Base-by-base conservation (phyloP, 2,113 vertebrate species). In the Argyrosomus japonicus region DNA sequence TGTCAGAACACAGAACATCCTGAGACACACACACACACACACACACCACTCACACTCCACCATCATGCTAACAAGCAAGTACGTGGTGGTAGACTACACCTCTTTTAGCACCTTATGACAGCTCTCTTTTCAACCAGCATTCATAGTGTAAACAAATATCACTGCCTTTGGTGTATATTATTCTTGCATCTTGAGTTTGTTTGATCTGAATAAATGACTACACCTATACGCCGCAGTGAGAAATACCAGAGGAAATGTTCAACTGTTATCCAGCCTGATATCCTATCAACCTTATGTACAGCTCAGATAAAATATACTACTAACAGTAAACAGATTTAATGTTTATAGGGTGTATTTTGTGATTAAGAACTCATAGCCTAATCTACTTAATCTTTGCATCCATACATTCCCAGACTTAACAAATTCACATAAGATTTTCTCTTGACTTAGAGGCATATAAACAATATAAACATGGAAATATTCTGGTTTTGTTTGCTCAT, bases 11-110 rank as follows among this genome's bases (percentile, higher is more conserved):
- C 23, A 62, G 68, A 40, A 40, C 36, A 58, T 19, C 21, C 23
- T 77, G 65, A 80, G 51, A 77, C 27, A 57, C 27, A 48, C 56
- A 60, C 57, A 51, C 60, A 76, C 25, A 56, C 25, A 47, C 54
- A 60, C 58, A 51, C 61, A 77, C 23, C 58, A 51, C 77, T 36
- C 54, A 78, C 77, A 78, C 64, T 68, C 15, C 45, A 76, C 25
- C 74, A 64, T 76, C 73, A 78, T 75, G 61, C 74, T 63, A 73
- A 81, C 68, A 83, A 75, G 64, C 74, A 78, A 68, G 57, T 50
- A 73, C 14, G 0, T 53, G 27, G 43, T 79, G 80, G 43, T 74
- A 87, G 83, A 86, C 73, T 70, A 75, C 68, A 81, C 29, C 29
- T 82, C 57, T 69, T 71, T 84, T 48, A 79, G 54, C 62, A 60